Base-by-base conservation (phyloP, 2,113 vertebrate genomes). In the Colinus virginianus region DNA sequence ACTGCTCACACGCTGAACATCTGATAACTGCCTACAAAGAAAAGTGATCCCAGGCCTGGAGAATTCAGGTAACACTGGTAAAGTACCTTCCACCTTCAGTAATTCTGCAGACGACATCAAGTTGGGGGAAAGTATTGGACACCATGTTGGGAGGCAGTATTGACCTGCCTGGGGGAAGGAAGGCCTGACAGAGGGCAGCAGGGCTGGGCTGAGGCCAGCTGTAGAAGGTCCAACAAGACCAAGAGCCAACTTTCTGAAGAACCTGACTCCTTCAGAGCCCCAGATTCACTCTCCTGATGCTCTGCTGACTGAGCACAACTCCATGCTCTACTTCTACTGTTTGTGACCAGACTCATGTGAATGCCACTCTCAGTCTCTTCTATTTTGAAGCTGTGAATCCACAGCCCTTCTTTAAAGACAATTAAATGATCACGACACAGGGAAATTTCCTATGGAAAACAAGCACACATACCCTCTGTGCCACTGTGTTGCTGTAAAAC, bases 401-500 rank as follows among this genome's bases (percentile, higher is more conserved):
- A 58, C n/a, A 62, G 7, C 26, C 15, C 76, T 34, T 68, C n/a
- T 59, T 78, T 70, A 49, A 55, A 49, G 25, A 21, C 4, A 19
- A 2, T 2, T 3, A 19, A 42, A 56, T 13, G 16, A 45, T 21
- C 7, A 11, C 9, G 23, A 36, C 22, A 42, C 3, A 92, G 61
- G 56, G 78, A 68, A 67, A 55, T 15, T 36, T 36, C 36, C 36
- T 3, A 22, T 7, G 48, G 46, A 56, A 84, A 94, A 63, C 9
- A 84, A 84, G 80, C 40, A 36, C 38, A 80, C 58, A 18, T 80
- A 91, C 74, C 79, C 75, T 78, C 69, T 36, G 25, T 49, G 93
- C 83, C 53, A 32, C 0, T 23, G 59, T 13, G 42, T 11, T 86
- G 23, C 69, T 94, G 64, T 78, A 22, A 36, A 53, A 59, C 28